Evolutionary conservation across 1,140 invertebrate genomes (phyloP), one percentile per base, ranked within the genome.

Genomic region (Hypsibius dujardini): DNA sequence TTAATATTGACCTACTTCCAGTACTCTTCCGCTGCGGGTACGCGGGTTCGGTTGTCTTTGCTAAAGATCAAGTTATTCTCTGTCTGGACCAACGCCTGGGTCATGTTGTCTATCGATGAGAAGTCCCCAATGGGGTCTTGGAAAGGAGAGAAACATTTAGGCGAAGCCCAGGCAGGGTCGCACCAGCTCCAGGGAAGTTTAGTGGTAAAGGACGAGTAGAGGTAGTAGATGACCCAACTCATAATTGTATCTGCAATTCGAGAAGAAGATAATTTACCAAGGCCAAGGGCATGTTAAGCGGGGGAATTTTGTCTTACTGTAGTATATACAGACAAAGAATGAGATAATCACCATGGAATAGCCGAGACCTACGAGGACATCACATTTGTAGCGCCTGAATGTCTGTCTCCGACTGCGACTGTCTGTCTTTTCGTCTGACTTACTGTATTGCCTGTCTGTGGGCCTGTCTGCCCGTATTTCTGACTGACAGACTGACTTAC

Each of bases 141-240:
- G 50, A 12, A 12, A 7, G 42, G 62, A 12, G 62, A 7, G 62
- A 67, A 67, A 42, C 62, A 67, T 3, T 45, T 12, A 7, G 62
- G 12, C 12, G 62, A 67, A 15, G 62, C 62, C 62, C 79, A 80
- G 3, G 72, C 70, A 40, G 72, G 71, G 72, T 78, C 75, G 71
- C 0, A 78, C 2, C 73, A 69, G 1, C 77, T 76, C 78, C 80
- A 81, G 0, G 78, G 79, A 7, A 81, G 73, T 12, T 72, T 73
- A 2, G 71, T 59, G 47, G 74, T 70, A 74, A 80, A 79, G 1
- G 77, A 80, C 59, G 76, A 74, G 72, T 78, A 75, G 70, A 82
- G 81, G 71, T 81, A 81, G 71, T 76, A 80, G 0, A 81, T 72
- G 1, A 77, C 75, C 1, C 79, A 70, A 1, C 77, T 79, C 79